Conservation (phyloP, 2,888 invertebrate species). For the Cheilosia variabilis region DNA sequence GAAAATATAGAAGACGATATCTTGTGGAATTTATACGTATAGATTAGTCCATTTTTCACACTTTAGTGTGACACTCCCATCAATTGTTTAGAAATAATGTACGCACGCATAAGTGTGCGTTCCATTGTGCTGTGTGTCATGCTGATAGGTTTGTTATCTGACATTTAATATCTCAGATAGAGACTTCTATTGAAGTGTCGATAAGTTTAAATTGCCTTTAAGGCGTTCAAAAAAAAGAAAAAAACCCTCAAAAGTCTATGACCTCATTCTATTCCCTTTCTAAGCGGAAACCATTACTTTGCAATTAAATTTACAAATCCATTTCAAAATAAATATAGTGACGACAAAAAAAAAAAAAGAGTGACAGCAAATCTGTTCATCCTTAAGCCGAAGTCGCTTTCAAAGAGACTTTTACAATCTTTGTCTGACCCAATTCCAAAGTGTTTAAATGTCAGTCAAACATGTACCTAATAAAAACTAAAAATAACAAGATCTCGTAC, state of each 20-base stretch:
- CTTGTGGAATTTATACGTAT: background rate
- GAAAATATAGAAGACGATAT: conserved; percentile 15
- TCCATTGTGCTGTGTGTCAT: conserved; percentile 18
- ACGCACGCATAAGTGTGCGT: background rate
- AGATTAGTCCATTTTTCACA: conserved; percentile 1
- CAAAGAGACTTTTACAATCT: conserved; percentile 57
- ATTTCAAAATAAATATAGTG: conserved; percentile 16
- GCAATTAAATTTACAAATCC: conserved; percentile 29
- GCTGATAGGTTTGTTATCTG: conserved; percentile 43
- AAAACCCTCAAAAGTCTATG: conserved; percentile 9
- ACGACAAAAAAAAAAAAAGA: conserved; percentile 7
- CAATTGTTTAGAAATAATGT: background rate
- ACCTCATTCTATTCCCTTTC: conserved; percentile 32
- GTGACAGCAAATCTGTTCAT: conserved; percentile 50
- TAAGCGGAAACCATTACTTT: conserved; percentile 2
- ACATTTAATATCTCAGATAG: conserved; percentile 39
- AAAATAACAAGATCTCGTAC: conserved; percentile 61
- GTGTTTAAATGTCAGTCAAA: conserved; percentile 72
- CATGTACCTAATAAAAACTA: conserved; percentile 42
- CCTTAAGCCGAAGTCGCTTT: conserved; percentile 50
- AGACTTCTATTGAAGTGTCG: conserved; percentile 34
- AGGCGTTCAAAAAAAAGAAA: background rate
- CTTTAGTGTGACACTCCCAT: conserved; percentile 20
- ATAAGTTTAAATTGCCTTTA: conserved; percentile 42
- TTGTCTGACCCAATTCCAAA: conserved; percentile 61